phyloP scores from a whole-genome alignment of 2,888 invertebrate genomes.

The Tinea pellionella region DNA sequence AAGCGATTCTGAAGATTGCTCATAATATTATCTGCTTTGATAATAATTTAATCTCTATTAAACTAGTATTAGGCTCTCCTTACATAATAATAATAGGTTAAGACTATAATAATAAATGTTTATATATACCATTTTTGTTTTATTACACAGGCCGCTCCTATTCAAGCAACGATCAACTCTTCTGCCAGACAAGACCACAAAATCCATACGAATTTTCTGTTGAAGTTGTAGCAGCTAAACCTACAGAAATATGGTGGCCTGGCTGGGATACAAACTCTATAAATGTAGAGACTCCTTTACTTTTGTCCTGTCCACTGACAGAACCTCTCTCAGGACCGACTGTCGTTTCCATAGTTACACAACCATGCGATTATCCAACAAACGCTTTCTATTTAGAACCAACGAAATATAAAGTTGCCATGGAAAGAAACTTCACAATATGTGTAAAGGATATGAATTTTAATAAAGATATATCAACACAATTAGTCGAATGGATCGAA shows the following conservation, averaged over 20 bases:
- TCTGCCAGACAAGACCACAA: conserved; percentile 63
- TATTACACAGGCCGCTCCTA: conserved; percentile 45
- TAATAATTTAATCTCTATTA: background rate
- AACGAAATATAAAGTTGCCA: conserved; percentile 20
- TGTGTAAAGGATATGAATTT: conserved; percentile 81
- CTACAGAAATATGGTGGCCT: conserved; percentile 73
- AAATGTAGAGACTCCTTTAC: conserved; percentile 64
- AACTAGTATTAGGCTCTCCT: background rate
- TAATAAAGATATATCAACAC: conserved; percentile 69
- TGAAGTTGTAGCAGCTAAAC: conserved; percentile 68
- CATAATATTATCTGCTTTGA: background rate
- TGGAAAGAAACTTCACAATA: conserved; percentile 66
- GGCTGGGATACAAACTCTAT: conserved; percentile 66
- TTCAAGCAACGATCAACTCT: conserved; percentile 47
- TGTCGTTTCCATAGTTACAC: conserved; percentile 57
- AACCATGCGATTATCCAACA: conserved; percentile 58
- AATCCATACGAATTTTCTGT: conserved; percentile 47
- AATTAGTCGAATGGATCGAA: conserved; percentile 79
- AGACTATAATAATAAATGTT: background rate
- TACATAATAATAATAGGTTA: too few species aligned
- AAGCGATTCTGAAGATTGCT: background rate
- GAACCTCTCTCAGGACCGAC: conserved; percentile 41
- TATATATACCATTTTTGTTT: conserved; percentile 21
- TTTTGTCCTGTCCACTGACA: conserved; percentile 74
- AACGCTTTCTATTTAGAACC: conserved; percentile 48